phyloP scores from a whole-genome alignment of 2,113 vertebrate genomes.

The Hypanus sabinus region DNA sequence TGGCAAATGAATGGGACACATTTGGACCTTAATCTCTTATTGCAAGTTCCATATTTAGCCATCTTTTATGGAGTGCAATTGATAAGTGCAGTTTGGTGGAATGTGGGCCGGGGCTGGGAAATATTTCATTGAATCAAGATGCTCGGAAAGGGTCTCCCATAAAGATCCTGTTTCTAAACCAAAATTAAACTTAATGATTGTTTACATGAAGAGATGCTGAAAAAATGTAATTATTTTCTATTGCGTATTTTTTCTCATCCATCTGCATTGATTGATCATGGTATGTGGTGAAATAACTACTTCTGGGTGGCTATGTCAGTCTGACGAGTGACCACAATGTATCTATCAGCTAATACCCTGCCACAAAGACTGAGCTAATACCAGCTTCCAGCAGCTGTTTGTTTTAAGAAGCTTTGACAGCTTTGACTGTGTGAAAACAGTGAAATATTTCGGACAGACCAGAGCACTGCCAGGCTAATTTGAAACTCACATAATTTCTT shows the following conservation, averaged over 20 bases:
- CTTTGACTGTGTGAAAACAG: slow-evolving; percentile 32
- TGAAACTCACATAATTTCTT: slow-evolving; percentile 9
- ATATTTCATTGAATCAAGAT: not conserved
- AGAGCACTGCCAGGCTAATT: slow-evolving; percentile 18
- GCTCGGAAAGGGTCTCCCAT: not conserved
- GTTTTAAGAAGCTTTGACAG: slow-evolving; percentile 36
- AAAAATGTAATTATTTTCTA: slow-evolving; percentile 9
- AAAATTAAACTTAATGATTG: slow-evolving; percentile 10
- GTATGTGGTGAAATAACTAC: slow-evolving; percentile 1
- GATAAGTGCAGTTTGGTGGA: not conserved
- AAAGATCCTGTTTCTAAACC: slow-evolving; percentile 25
- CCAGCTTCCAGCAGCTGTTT: slow-evolving; percentile 29
- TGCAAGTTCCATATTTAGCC: not conserved
- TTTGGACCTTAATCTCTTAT: not conserved
- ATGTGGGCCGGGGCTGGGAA: not conserved
- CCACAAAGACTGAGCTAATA: slow-evolving; percentile 32
- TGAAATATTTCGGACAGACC: not conserved
- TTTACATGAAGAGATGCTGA: slow-evolving; percentile 14
- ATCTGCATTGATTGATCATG: slow-evolving; percentile 11
- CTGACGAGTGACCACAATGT: slow-evolving; percentile 28
- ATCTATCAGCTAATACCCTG: slow-evolving; percentile 22
- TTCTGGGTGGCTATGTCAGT: slow-evolving; percentile 35
- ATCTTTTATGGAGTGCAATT: not conserved
- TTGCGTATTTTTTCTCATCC: slow-evolving; percentile 24
- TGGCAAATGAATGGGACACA: not conserved